These are phyloP conservation scores for Poecilia picta DNA, from an alignment of 2,797 vertebrate species.

Conservation along the genomic window DNA sequence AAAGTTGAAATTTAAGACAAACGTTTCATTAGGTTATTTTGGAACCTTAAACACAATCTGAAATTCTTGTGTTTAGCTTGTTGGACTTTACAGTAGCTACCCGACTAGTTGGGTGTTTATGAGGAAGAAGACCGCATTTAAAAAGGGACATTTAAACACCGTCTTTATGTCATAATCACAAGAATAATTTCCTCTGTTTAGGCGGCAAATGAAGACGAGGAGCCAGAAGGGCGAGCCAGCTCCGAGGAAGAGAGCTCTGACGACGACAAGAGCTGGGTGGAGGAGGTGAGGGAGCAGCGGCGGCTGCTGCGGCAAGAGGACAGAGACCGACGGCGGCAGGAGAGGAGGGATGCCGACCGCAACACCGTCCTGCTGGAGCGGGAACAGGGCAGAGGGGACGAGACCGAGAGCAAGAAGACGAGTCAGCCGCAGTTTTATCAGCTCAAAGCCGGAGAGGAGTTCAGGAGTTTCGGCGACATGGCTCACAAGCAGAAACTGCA, in stretches of 20 bases:
- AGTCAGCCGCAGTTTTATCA: conserved; percentile 91
- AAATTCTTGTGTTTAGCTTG: background rate
- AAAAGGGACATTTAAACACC: background rate
- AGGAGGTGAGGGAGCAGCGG: conserved; percentile 96
- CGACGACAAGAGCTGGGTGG: conserved; percentile 96
- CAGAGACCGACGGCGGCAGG: conserved; percentile 79
- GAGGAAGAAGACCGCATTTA: background rate
- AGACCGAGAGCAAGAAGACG: conserved; percentile 30
- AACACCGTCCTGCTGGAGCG: conserved; percentile 82
- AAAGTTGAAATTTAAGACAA: background rate
- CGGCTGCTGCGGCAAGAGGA: conserved; percentile 87
- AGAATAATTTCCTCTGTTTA: conserved; percentile 24
- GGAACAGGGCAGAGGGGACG: conserved; percentile 28
- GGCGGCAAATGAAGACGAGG: conserved; percentile 83
- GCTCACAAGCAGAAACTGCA: conserved; percentile 90
- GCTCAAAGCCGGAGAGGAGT: conserved; percentile 96
- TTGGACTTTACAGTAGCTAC: background rate
- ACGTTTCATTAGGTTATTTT: background rate
- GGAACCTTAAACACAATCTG: background rate
- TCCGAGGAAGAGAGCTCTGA: conserved; percentile 97
- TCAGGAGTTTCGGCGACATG: conserved; percentile 92
- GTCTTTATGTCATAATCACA: background rate
- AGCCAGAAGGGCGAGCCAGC: conserved; percentile 91
- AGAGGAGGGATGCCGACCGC: conserved; percentile 84
- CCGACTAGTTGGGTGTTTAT: background rate